Evolutionary conservation across 2,797 vertebrate species (phyloP).

Genomic region (Geotrypetes seraphini): DNA sequence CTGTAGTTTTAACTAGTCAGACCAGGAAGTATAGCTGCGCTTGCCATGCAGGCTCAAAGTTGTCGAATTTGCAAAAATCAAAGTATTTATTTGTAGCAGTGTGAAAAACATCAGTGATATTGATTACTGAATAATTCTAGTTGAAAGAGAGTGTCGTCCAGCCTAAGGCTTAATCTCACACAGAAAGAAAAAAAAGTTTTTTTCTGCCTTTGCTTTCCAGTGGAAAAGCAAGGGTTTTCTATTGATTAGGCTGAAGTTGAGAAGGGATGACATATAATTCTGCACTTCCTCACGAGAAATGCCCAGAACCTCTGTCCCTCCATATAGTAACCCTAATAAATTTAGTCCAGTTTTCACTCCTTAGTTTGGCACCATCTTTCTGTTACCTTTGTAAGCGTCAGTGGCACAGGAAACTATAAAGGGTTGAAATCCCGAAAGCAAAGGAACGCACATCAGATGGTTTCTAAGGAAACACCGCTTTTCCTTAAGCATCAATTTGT

Average conservation of each 20-base stretch:
- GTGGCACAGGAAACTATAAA: conserved; percentile 5
- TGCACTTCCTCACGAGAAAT: neutral
- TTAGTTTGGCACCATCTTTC: neutral
- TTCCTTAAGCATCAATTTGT: conserved; percentile 20
- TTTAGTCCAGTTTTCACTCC: neutral
- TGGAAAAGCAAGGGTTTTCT: neutral
- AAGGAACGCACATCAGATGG: conserved; percentile 6
- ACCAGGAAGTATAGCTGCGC: no score
- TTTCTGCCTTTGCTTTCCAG: accelerated
- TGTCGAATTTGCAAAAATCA: no score
- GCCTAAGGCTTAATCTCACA: accelerated
- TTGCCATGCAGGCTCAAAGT: no score
- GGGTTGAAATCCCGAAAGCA: conserved; percentile 6
- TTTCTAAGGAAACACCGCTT: conserved; percentile 34
- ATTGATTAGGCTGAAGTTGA: neutral
- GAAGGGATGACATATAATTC: neutral
- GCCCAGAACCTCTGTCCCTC: neutral
- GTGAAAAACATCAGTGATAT: neutral
- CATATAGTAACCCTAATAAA: neutral
- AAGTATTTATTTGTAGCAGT: accelerated
- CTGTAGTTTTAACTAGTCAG: neutral
- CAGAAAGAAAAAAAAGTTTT: conserved; percentile 1
- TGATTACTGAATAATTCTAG: neutral
- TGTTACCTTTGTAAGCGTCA: neutral
- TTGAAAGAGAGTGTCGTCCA: accelerated